Evolutionary conservation across 2,888 invertebrate genomes (phyloP), one percentile per base, ranked within the genome.

Genomic region (Iphiclides podalirius): DNA sequence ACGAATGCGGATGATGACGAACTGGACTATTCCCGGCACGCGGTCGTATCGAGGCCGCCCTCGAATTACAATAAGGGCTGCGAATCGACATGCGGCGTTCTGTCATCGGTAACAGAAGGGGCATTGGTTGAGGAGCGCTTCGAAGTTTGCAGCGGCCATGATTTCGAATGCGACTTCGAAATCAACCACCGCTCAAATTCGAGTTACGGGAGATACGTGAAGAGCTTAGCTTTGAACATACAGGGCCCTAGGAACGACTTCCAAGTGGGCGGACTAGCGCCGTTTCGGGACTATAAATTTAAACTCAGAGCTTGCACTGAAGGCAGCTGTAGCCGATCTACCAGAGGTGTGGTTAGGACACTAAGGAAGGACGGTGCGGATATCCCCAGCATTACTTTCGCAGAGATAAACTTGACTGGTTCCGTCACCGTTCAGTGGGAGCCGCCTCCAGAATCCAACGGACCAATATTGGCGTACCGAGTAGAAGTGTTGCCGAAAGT

Each of bases 201-300:
- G 1, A 70, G 64, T 9, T 61, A 69, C 15, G 72, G 66, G 1
- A 66, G 63, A 4, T 72, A 75, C 54, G 61, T 81, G 0, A 63
- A 63, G 8, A 81, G 75, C 7, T 54, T 79, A 23, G 59, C 67
- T 34, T 56, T 86, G 6, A 71, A 75, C 46, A 61, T 86, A 41
- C 66, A 53, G 13, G 67, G 66, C 1, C 58, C 64, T 1, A 67
- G 54, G 57, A 73, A 63, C 28, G 58, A 59, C 1, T 79, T 66
- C 39, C 68, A 75, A 63, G 64, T 88, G 2, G 72, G 64, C 7
- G 71, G 70, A 1, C 58, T 88, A 33, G 80, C 81, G 13, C 86
- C 87, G 0, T 88, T 63, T 43, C 69, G 85, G 57, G 86, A 86
- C 60, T 88, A 87, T 47, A 77, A 70, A 47, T 79, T 87, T 54